phyloP scores from a whole-genome alignment of 2,113 vertebrate species.

The Saccopteryx leptura region DNA sequence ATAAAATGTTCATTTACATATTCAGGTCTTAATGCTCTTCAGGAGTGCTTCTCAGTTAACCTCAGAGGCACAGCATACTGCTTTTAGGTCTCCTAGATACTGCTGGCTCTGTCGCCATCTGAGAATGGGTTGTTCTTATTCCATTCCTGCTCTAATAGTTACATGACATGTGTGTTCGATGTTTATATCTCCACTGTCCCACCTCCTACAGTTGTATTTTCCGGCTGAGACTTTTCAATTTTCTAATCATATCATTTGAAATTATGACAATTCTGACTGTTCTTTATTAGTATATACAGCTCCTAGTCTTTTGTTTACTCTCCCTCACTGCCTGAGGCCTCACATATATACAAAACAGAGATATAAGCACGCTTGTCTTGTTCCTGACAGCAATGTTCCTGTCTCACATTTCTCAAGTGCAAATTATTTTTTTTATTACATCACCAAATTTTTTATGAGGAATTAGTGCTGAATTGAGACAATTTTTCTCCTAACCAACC shows the following conservation, averaged over 20 bases:
- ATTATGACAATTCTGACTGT: neutral
- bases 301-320: too few relatives aligned
- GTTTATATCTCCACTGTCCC: rapidly evolving
- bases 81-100: neutral
- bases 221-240: neutral
- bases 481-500: neutral
- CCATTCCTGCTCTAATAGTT: neutral
- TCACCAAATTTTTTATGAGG: neutral
- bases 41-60: too few relatives aligned
- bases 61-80: neutral
- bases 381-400: neutral
- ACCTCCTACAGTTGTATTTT: neutral
- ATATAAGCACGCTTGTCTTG: neutral
- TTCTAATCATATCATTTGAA: neutral
- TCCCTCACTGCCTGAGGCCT: rapidly evolving
- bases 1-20: rapidly evolving
- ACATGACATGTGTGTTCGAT: rapidly evolving
- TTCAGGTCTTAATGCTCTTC: neutral
- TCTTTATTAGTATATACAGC: neutral
- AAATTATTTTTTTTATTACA: neutral
- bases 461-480: neutral
- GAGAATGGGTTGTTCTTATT: rapidly evolving
- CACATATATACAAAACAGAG: neutral
- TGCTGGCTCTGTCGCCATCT: rapidly evolving
- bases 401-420: neutral